Evolutionary conservation across 1,140 invertebrate genomes (phyloP).

Genomic region (Heliconius hermathena): DNA sequence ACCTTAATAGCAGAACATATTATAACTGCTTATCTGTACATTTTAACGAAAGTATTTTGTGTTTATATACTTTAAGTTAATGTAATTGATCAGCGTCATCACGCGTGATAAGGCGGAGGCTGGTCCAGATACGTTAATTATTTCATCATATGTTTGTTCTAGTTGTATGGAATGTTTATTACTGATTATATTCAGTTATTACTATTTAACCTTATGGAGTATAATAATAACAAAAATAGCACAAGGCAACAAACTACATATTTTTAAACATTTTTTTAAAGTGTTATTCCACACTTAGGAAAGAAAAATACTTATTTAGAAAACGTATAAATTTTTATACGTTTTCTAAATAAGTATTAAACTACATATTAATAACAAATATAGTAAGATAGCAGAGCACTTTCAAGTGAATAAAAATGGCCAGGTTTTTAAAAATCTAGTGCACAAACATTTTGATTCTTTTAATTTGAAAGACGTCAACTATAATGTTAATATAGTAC

Average conservation of each 20-base stretch:
- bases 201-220: neutral
- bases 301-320: too few relatives aligned
- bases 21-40: neutral
- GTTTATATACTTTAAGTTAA: neutral
- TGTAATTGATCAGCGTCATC: slow-evolving; percentile 2
- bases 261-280: too few relatives aligned
- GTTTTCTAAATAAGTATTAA: too few relatives aligned
- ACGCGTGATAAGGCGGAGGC: slow-evolving; percentile 10
- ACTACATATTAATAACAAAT: neutral
- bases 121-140: slow-evolving; percentile 11
- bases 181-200: neutral
- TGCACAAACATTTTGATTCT: too few relatives aligned
- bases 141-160: slow-evolving; percentile 25
- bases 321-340: too few relatives aligned
- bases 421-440: neutral
- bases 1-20: too few relatives aligned
- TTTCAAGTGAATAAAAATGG: too few relatives aligned
- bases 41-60: neutral
- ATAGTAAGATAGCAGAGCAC: too few relatives aligned
- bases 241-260: neutral
- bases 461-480: too few relatives aligned
- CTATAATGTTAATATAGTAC: neutral
- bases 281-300: too few relatives aligned
- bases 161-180: slow-evolving; percentile 2
- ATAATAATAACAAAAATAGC: neutral